Evolutionary conservation across 2,888 invertebrate species (phyloP).

Genomic region (Thereva nobilitata): DNA sequence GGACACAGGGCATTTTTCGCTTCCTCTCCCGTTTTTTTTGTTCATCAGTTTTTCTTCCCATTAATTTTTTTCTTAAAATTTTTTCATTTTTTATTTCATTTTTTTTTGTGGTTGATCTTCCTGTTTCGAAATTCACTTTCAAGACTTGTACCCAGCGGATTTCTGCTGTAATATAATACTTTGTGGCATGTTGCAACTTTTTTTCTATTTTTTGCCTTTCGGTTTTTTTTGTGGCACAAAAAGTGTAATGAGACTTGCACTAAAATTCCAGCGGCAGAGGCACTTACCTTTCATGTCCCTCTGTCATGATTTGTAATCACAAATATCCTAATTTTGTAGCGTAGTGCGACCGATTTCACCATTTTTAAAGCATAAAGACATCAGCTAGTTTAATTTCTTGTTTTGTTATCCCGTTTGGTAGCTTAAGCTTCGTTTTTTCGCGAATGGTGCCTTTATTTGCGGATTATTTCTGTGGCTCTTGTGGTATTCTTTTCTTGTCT

Average conservation of each 20-base stretch:
- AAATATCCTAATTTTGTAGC: constrained; percentile 82
- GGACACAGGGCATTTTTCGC: neutral
- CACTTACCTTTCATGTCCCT: constrained; percentile 88
- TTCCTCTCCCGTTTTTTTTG: neutral
- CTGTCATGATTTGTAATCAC: constrained; percentile 87
- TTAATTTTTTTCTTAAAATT: neutral
- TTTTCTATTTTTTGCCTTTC: neutral
- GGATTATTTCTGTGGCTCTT: too few species aligned
- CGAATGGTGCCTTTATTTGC: too few species aligned
- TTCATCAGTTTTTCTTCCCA: neutral
- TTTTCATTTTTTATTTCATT: neutral
- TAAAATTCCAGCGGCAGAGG: neutral
- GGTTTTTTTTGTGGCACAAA: constrained; percentile 2
- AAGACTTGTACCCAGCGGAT: neutral
- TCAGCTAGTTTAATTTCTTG: constrained; percentile 55
- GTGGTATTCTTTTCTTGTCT: too few species aligned
- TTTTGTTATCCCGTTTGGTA: constrained; percentile 10
- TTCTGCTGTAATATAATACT: neutral
- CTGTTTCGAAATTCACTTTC: constrained; percentile 2
- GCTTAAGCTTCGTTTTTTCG: neutral
- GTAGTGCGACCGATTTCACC: constrained; percentile 78
- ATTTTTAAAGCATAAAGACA: constrained; percentile 81
- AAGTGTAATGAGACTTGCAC: neutral
- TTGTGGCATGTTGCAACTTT: neutral
- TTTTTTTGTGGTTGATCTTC: neutral